Evolutionary conservation across 2,113 vertebrate species (phyloP).

Genomic region (Echinops telfairi): DNA sequence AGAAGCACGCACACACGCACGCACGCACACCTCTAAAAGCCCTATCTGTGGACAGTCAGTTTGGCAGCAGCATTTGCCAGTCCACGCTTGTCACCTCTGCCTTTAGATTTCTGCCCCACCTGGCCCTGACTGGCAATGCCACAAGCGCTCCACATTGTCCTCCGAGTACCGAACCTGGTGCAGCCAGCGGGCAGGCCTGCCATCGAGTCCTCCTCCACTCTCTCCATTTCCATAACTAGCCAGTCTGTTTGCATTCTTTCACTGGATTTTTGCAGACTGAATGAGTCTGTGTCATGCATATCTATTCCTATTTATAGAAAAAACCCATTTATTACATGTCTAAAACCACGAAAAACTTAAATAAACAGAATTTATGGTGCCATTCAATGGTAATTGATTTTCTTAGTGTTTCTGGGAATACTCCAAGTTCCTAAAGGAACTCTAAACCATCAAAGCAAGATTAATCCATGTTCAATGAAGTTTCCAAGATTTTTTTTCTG

Average conservation of each 20-base stretch:
- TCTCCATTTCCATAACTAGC: constrained; percentile 4
- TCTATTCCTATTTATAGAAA: constrained; percentile 57
- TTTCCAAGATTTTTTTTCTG: constrained; percentile 52
- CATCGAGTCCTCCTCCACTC: not conserved
- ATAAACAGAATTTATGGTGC: constrained; percentile 74
- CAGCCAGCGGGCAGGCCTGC: not conserved
- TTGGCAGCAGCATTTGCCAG: not conserved
- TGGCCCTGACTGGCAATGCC: not conserved
- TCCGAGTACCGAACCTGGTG: not conserved
- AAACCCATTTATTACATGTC: constrained; percentile 65
- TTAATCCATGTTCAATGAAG: constrained; percentile 71
- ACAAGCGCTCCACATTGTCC: not conserved
- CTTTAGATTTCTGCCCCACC: not conserved
- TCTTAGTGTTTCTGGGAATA: constrained; percentile 69
- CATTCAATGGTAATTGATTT: constrained; percentile 77
- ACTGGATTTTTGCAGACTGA: constrained; percentile 1
- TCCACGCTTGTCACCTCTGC: not conserved
- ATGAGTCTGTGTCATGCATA: not conserved
- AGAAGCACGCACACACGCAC: not conserved
- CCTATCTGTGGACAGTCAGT: not conserved
- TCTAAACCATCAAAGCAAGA: constrained; percentile 74
- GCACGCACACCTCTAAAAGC: not conserved
- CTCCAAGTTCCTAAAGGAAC: constrained; percentile 67
- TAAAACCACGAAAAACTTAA: constrained; percentile 70
- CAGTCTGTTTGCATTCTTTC: not conserved